Evolutionary conservation across 2,888 invertebrate species (phyloP), one percentile per base, ranked within the genome.

Genomic region (Invenusta paracnida): DNA sequence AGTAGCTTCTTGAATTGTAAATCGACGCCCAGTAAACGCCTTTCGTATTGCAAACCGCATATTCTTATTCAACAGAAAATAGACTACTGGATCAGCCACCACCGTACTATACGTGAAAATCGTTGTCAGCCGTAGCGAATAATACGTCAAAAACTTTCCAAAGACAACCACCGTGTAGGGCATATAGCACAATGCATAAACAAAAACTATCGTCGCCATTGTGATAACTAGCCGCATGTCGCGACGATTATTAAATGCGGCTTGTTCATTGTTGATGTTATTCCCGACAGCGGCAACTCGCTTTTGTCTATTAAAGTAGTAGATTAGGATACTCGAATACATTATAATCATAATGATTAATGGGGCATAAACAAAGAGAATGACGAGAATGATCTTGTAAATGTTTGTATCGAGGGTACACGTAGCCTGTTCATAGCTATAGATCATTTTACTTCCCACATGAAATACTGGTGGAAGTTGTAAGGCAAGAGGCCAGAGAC

Each of bases 181-280:
- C 25, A 23, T 13, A 23, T 73, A 73, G 73, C 73, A 73, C 5
- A 73, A n/a, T 5, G 25, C 73, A 25, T 73, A 73, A 73, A 73
- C 73, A 73, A 73, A 23, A n/a, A 73, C 73, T 2, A 73, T 73
- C 23, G 73, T 73, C 2, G 73, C 73, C 73, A 73, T 73, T n/a
- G 73, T 73, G 5, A 13, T 5, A 23, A 73, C 73, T 25, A 73
- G 27, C 25, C 27, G 73, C 23, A 73, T 23, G 23, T 73, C 73
- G 2, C 73, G 5, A 2, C 23, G 5, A 5, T 73, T 23, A n/a
- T 23, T 73, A n/a, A 5, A 2, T 13, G 23, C 27, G 25, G 17
- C 11, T 73, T 73, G 73, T n/a, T 5, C 5, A 48, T 48, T 48
- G 5, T 48, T 48, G n/a, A n/a, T n/a, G n/a, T n/a, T n/a, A n/a